Conservation (phyloP, 2,113 vertebrate species). For the Brevimyrus niger region DNA sequence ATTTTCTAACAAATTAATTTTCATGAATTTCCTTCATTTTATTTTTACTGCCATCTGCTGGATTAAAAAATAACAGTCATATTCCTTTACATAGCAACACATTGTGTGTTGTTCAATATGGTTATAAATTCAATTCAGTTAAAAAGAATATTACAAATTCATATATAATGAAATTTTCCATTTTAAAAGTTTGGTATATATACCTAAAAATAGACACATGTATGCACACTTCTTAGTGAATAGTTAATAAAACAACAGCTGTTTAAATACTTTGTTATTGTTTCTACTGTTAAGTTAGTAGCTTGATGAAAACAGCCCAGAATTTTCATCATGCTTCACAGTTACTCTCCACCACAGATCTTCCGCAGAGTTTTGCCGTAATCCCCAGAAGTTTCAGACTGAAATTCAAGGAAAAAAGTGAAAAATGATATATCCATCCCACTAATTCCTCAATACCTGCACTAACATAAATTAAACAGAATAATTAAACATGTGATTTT, state of each 20-base stretch:
- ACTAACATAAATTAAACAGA: background rate
- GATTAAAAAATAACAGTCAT: background rate
- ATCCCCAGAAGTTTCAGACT: slow-evolving; percentile 42
- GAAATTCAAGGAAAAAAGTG: slow-evolving; percentile 8
- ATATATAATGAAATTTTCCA: background rate
- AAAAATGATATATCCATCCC: background rate
- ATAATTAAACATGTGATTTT: background rate
- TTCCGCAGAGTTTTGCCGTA: slow-evolving; percentile 20
- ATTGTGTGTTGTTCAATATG: background rate
- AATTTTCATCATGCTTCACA: background rate
- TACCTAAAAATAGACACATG: background rate
- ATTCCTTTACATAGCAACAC: background rate
- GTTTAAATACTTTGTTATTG: background rate
- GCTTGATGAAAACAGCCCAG: background rate
- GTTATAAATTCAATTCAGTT: background rate
- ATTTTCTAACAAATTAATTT: background rate
- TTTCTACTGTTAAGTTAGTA: background rate
- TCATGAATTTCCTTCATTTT: background rate
- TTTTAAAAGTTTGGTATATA: background rate
- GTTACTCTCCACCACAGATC: slow-evolving; percentile 38
- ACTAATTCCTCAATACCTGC: background rate
- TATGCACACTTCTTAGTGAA: background rate
- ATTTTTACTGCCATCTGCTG: slow-evolving; percentile 11
- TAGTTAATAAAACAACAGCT: background rate
- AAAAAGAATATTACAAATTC: background rate